Evolutionary conservation across 2,888 invertebrate genomes (phyloP), one percentile per base, ranked within the genome.

Genomic region (Tribolium freemani): DNA sequence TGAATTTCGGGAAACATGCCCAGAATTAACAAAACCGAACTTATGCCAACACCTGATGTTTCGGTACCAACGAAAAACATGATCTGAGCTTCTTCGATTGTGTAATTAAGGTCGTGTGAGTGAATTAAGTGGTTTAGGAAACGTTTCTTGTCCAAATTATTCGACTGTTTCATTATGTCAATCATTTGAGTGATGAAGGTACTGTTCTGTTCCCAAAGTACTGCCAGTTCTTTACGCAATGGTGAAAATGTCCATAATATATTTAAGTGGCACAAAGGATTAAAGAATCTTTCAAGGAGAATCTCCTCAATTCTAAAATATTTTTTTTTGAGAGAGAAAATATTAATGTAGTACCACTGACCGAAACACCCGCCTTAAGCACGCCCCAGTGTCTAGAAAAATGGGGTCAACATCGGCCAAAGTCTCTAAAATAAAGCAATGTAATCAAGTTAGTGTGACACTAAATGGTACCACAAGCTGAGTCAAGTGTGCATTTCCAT

Each of bases 11-110:
- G 50, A 9, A 48, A 50, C 45, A 58, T 58, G 8, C 58, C 58
- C 3, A 61, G 9, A 6, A 50, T 46, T 6, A 61, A 9, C 1
- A 61, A 31, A 5, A 21, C 46, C 6, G 50, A 50, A 9, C 61
- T 50, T 4, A 61, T 9, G 2, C 30, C 61, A 3, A 50, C 61
- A 4, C 46, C 61, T 1, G 61, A 61, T 26, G 61, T 50, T 31
- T 61, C 61, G 9, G 48, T 61, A 9, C 61, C 61, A 26, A 61
- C 61, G 10, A 61, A 61, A 21, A 61, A 61, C 61, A 61, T 61
- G 10, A 61, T 50, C 13, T 48, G 50, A 11, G 11, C 31, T 16
- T 61, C 61, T 13, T 61, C 61, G 2, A 61, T 21, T 5, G 16
- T 16, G 16, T 16, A 16, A 16, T 16, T 16, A 16, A 16, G 16